Conservation (phyloP, 2,888 invertebrate genomes). For the Orchesella flavescens region DNA sequence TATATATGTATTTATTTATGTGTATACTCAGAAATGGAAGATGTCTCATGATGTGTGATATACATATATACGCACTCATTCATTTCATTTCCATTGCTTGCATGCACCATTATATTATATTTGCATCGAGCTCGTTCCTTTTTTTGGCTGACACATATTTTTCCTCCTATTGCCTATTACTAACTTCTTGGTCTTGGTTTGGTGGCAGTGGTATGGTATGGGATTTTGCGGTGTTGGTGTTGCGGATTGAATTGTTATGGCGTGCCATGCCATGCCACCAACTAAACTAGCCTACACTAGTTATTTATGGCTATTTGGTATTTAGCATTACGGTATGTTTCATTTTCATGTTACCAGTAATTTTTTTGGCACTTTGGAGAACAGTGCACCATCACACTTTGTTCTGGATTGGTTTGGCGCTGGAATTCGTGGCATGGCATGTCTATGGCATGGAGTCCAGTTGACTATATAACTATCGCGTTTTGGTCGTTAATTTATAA, state of each 20-base stretch:
- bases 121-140: background rate
- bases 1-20: background rate
- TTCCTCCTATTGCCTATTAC: background rate
- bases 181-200: background rate
- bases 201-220: background rate
- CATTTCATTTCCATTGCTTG: background rate
- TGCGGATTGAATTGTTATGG: slow-evolving; percentile 8
- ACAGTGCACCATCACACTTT: background rate
- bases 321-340: no score
- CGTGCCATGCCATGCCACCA: slow-evolving; percentile 10
- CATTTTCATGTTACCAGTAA: no score
- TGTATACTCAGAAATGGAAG: no score
- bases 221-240: background rate
- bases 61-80: background rate
- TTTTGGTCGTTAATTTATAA: no score
- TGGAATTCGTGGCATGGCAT: background rate
- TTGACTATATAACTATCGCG: no score
- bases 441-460: background rate
- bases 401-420: background rate
- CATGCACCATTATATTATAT: background rate
- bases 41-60: background rate
- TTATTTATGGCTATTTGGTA: no score
- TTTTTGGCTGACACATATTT: slow-evolving; percentile 41
- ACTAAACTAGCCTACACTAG: background rate
- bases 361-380: background rate